A percentile compares a stretch with the other conserved stretches of the same genome.
These are phyloP conservation scores for Nasonovia ribisnigri DNA, from an alignment of 2,888 invertebrate species.

Conservation along the genomic window DNA sequence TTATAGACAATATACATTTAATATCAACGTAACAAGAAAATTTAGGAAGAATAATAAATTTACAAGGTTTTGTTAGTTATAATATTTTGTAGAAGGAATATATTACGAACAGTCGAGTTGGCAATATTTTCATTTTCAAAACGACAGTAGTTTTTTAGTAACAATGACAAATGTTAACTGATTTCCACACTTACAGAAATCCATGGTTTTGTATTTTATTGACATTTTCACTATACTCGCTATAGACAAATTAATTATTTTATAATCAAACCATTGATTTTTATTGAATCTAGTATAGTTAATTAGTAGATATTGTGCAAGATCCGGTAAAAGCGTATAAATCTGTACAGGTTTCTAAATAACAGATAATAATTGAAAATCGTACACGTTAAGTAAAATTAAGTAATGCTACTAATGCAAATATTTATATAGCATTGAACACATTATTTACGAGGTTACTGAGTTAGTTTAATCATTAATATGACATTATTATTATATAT, in stretches of 20 bases:
- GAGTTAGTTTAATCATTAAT: background rate
- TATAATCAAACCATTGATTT: constrained; percentile 22
- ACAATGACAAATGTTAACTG: background rate
- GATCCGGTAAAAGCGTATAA: constrained; percentile 25
- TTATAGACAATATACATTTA: background rate
- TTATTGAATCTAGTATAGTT: background rate
- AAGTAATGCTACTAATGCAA: background rate
- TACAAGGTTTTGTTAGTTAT: background rate
- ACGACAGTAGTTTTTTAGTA: background rate
- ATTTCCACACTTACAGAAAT: background rate
- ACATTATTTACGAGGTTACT: background rate
- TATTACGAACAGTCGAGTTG: background rate
- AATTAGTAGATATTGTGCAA: background rate
- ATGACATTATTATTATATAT: background rate
- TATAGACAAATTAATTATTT: background rate
- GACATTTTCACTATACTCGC: background rate
- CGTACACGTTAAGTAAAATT: background rate
- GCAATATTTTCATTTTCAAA: background rate
- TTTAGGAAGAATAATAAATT: background rate
- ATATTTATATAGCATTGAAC: background rate
- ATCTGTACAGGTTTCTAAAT: background rate
- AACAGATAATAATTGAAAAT: background rate
- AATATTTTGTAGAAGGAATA: background rate
- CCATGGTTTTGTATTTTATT: background rate
- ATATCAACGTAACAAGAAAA: background rate